Conservation (phyloP, 2,888 invertebrate genomes). For the Tipula lateralis region DNA sequence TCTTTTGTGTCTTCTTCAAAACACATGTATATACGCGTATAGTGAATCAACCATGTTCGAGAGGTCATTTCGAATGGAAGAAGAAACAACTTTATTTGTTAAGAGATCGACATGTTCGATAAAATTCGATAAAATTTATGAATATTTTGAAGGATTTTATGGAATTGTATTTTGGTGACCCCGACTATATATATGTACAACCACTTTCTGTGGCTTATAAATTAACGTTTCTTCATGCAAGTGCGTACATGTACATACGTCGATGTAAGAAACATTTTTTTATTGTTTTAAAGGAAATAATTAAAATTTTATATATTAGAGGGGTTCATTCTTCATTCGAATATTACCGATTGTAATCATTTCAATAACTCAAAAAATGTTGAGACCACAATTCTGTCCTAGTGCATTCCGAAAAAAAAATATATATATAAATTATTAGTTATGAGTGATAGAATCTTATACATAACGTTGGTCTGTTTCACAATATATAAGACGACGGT, state of each 20-base stretch:
- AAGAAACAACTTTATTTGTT: background rate
- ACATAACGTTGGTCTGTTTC: background rate
- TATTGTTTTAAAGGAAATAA: constrained; percentile 24
- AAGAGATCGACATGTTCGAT: constrained; percentile 19
- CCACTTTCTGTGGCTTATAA: background rate
- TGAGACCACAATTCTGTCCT: background rate
- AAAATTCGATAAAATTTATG: constrained; percentile 24
- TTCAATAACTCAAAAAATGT: background rate
- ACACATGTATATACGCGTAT: background rate
- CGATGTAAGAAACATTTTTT: background rate
- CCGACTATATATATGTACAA: background rate
- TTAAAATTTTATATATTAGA: background rate
- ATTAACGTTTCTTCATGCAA: background rate
- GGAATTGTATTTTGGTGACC: background rate
- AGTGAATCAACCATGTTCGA: background rate
- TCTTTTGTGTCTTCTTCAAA: background rate
- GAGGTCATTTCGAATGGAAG: background rate
- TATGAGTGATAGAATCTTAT: background rate
- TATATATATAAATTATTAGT: background rate
- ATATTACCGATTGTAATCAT: background rate
- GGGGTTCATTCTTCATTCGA: background rate
- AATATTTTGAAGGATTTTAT: constrained; percentile 24
- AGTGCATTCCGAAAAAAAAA: background rate
- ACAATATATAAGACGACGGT: background rate
- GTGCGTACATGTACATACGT: background rate